These are phyloP conservation scores for Pao palembangensis DNA, from an alignment of 2,113 vertebrate species.

Conservation along the genomic window DNA sequence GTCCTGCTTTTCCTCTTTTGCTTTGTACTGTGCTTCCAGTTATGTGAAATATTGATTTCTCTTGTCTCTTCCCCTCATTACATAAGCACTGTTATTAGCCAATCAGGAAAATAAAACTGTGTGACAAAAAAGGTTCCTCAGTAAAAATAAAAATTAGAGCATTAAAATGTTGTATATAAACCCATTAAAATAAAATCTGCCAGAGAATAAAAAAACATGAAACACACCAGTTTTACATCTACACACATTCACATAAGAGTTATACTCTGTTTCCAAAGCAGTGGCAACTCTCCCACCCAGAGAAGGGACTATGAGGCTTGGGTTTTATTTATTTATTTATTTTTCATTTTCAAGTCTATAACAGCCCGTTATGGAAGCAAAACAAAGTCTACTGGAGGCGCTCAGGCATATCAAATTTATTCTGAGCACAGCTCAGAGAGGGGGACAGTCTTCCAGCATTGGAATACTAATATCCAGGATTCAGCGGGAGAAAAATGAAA, in stretches of 20 bases:
- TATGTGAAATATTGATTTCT: constrained; percentile 78
- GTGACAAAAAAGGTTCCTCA: too few species aligned
- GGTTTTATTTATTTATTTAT: constrained; percentile 29
- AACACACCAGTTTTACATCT: too few species aligned
- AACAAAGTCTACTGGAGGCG: constrained; percentile 49
- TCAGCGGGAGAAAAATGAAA: constrained; percentile 16
- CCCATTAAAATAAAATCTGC: too few species aligned
- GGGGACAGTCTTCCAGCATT: constrained; percentile 51
- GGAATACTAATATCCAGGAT: constrained; percentile 56
- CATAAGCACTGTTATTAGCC: constrained; percentile 74
- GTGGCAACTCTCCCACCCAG: constrained; percentile 30
- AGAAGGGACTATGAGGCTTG: constrained; percentile 13
- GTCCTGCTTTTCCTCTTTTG: constrained; percentile 53
- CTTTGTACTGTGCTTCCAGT: constrained; percentile 44
- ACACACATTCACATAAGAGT: constrained; percentile 28
- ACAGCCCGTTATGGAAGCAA: constrained; percentile 51
- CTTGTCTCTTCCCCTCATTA: constrained; percentile 70
- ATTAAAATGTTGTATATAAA: too few species aligned
- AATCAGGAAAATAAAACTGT: constrained; percentile 42
- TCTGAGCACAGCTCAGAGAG: constrained; percentile 44
- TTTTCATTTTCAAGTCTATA: constrained; percentile 31
- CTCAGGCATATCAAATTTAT: constrained; percentile 53
- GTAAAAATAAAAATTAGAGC: neutral
- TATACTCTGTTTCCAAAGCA: constrained; percentile 35
- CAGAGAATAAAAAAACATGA: neutral